Evolutionary conservation across 2,888 invertebrate genomes (phyloP).

Genomic region (Tipula vernalis): DNA sequence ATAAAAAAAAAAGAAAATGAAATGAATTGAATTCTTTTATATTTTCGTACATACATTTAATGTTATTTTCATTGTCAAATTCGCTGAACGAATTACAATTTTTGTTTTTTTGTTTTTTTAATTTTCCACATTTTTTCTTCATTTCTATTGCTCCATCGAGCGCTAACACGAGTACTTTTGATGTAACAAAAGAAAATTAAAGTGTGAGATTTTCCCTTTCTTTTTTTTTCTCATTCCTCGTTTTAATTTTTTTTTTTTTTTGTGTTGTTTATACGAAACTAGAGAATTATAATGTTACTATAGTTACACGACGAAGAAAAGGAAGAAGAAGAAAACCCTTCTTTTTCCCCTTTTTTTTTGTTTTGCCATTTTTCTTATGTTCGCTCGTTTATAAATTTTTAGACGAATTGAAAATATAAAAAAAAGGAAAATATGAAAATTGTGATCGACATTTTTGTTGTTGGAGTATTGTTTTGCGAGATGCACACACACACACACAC

Average conservation of each 20-base stretch:
- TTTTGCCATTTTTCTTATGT: neutral
- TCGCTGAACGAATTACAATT: neutral
- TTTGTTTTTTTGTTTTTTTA: neutral
- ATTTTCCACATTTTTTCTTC: neutral
- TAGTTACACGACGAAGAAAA: neutral
- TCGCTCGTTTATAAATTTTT: neutral
- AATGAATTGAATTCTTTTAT: neutral
- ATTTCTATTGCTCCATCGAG: neutral
- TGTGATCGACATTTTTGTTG: neutral
- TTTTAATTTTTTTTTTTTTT: neutral
- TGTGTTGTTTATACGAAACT: neutral
- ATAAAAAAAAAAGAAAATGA: neutral
- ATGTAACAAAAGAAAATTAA: neutral
- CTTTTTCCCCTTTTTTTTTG: neutral
- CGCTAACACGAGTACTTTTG: neutral
- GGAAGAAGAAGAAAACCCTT: neutral
- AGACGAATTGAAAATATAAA: neutral
- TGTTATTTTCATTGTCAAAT: slow-evolving; percentile 4
- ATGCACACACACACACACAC: neutral
- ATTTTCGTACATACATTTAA: neutral
- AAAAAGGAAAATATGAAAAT: neutral
- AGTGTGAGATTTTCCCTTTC: neutral
- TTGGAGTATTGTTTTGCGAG: neutral
- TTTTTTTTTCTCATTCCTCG: neutral
- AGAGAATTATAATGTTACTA: neutral